Base-by-base conservation (phyloP, 1,140 invertebrate species). In the Chlorops oryzae region DNA sequence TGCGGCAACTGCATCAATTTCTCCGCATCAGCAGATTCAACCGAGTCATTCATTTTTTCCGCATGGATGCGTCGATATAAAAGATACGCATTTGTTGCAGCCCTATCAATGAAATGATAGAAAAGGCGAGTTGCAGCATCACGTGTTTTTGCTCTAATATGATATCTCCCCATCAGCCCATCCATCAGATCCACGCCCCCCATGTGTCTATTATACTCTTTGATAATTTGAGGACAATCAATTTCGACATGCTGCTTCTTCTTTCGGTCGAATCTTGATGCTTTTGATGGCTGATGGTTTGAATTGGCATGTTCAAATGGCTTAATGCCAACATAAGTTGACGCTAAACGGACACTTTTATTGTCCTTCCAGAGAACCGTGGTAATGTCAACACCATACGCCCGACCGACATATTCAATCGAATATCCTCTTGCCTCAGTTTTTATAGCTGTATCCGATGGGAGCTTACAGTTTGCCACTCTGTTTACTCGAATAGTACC, bases 201-300 rank as follows among this genome's bases (percentile, higher is more conserved):
- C 75, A 77, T 78, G 57, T 74, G 65, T 47, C 49, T 56, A 62
- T 78, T 77, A 53, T 77, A 78, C 47, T 66, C 63, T 43, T 57
- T 58, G 15, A 77, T 65, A 27, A 75, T 62, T 54, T 72, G 58
- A 45, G 75, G 73, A 57, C 71, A 71, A 35, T 65, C 50, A 50
- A 77, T 63, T 37, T 70, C 55, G 47, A 68, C 59, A 52, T 55
- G 62, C 34, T 52, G 58, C 47, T 71, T 65, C 40, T 62, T 56
- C n/a, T 49, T 57, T 52, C 50, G 5, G 44, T 47, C 28, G 18
- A 18, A 47, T 6, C 27, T 15, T 3, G 17, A 6, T 13, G 20
- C 34, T 12, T 37, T 48, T 21, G 15, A 7, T 40, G n/a, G 7
- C 12, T 4, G 10, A 13, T n/a, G 10, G 3, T 22, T 48, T 5